A percentile compares a stretch with the other conserved stretches of the same genome.
Evolutionary conservation across 2,113 vertebrate genomes (phyloP).

Genomic region (Spermophilus dauricus): DNA sequence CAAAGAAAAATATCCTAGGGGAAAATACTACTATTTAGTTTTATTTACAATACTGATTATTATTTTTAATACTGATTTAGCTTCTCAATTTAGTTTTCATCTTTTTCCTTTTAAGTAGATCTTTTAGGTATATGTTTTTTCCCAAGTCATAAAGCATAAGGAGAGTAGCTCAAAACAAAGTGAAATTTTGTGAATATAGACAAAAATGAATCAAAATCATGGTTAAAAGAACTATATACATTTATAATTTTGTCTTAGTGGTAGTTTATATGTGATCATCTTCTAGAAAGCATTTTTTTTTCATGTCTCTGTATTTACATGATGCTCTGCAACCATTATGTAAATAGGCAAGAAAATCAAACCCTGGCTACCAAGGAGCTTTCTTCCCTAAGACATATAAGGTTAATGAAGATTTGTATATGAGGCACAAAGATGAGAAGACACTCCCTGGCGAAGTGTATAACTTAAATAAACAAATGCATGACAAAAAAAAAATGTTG

Average conservation of each 20-base stretch:
- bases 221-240: not conserved
- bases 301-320: slow-evolving; percentile 32
- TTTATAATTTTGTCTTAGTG: slow-evolving; percentile 52
- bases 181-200: not conserved
- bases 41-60: slow-evolving; percentile 37
- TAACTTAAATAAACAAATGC: slow-evolving; percentile 30
- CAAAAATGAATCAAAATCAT: not conserved
- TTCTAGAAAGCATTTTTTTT: slow-evolving; percentile 51
- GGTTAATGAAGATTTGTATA: slow-evolving; percentile 37
- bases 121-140: slow-evolving; percentile 55
- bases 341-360: slow-evolving; percentile 37
- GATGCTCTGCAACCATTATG: not conserved
- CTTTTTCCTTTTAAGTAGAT: slow-evolving; percentile 31
- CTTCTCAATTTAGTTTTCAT: slow-evolving; percentile 56
- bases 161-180: not conserved
- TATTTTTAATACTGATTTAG: slow-evolving; percentile 71
- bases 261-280: slow-evolving; percentile 54
- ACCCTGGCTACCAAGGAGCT: not conserved
- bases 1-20: not conserved
- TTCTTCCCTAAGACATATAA: slow-evolving; percentile 17
- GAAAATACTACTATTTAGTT: slow-evolving; percentile 61
- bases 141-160: not conserved
- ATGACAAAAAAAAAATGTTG: not conserved
- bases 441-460: not conserved
- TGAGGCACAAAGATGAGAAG: not conserved